phyloP scores from a whole-genome alignment of 2,113 vertebrate genomes.

The Lampris megalopsis region DNA sequence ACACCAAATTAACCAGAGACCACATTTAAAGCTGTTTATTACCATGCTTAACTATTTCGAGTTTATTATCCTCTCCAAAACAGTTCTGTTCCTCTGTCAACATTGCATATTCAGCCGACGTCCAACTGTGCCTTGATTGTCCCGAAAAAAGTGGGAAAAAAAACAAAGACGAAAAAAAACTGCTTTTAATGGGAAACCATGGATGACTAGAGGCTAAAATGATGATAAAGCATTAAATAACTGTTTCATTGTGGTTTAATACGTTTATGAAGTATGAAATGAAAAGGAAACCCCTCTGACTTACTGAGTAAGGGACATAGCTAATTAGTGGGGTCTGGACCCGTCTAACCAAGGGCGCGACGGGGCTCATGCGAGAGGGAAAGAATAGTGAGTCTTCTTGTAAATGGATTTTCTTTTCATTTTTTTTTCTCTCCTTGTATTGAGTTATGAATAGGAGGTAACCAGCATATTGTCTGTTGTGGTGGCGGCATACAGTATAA shows the following conservation, averaged over 20 bases:
- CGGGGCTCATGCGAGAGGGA: not conserved
- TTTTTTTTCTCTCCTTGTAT: no score
- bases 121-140: conserved; percentile 35
- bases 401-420: no score
- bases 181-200: conserved; percentile 12
- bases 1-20: conserved; percentile 23
- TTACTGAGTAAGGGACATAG: conserved; percentile 3
- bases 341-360: not conserved
- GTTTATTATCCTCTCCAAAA: not conserved
- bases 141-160: not conserved
- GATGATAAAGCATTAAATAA: conserved; percentile 37
- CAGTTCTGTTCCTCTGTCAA: not conserved
- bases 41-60: not conserved
- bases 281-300: conserved; percentile 5
- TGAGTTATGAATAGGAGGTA: no score
- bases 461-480: no score
- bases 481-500: no score
- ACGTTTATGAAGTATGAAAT: conserved; percentile 27
- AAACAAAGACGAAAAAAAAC: conserved; percentile 5
- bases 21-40: conserved; percentile 15
- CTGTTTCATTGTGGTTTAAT: conserved; percentile 26
- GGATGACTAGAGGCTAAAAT: conserved; percentile 19
- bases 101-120: conserved; percentile 25
- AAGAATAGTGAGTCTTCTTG: not conserved
- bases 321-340: conserved; percentile 22